Conservation (phyloP, 2,888 invertebrate genomes). For the Lamellibrachia columna region DNA sequence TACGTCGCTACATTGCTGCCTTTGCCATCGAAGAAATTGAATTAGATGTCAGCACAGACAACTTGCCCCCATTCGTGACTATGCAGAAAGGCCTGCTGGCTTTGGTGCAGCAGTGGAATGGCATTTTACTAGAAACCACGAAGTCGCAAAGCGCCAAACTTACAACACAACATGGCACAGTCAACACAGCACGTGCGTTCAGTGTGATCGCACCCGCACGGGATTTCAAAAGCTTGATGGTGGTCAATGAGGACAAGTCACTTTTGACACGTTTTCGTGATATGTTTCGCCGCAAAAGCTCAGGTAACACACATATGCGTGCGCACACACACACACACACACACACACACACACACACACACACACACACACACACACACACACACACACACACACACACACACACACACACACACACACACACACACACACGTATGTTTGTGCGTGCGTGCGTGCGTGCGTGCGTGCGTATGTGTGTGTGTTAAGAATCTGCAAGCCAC, state of each 20-base stretch:
- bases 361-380: too few relatives aligned
- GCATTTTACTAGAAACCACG: not conserved
- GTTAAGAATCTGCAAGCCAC: too few relatives aligned
- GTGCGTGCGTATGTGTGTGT: too few relatives aligned
- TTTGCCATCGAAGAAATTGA: not conserved
- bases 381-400: too few relatives aligned
- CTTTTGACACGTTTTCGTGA: not conserved
- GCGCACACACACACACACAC: too few relatives aligned
- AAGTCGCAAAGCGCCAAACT: not conserved
- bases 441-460: too few relatives aligned
- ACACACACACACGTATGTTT: too few relatives aligned
- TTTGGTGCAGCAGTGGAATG: not conserved
- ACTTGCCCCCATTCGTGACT: not conserved
- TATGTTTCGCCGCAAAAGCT: not conserved
- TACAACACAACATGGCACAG: not conserved
- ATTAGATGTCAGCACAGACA: not conserved
- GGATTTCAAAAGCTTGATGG: not conserved
- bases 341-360: too few relatives aligned
- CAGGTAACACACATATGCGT: not conserved
- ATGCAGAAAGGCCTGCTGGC: constrained; percentile 4
- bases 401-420: too few relatives aligned
- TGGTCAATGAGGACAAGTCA: not conserved
- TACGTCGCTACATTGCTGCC: not conserved
- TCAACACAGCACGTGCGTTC: not conserved
- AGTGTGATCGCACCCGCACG: not conserved